phyloP scores from a whole-genome alignment of 2,113 vertebrate genomes.

The Montifringilla adamsi region DNA sequence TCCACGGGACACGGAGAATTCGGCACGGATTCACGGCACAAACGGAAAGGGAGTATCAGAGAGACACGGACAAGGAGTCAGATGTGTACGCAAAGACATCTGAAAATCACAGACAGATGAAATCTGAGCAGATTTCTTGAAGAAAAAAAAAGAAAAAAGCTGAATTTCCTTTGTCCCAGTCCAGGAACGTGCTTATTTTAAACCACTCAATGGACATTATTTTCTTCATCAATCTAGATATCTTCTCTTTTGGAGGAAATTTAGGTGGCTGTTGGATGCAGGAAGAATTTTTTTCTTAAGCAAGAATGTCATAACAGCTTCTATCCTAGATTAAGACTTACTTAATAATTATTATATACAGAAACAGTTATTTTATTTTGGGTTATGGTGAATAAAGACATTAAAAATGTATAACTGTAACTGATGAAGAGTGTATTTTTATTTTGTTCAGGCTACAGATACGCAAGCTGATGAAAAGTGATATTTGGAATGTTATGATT shows the following conservation, averaged over 20 bases:
- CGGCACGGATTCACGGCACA: not conserved
- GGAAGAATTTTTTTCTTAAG: not conserved
- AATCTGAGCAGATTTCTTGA: not conserved
- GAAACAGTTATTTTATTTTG: not conserved
- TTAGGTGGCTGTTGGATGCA: not conserved
- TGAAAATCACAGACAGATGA: conserved; percentile 26
- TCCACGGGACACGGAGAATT: not conserved
- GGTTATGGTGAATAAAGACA: not conserved
- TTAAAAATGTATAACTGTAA: not conserved
- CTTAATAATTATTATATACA: not conserved
- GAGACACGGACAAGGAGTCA: not conserved
- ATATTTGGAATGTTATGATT: not conserved
- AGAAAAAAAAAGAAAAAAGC: not conserved
- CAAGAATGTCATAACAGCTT: not conserved
- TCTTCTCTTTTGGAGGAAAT: not conserved
- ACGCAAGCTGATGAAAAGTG: not conserved
- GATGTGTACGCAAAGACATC: not conserved
- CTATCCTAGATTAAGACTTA: not conserved
- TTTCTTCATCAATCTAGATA: not conserved
- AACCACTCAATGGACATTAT: not conserved
- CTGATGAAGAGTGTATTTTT: not conserved
- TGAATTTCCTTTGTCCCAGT: not conserved
- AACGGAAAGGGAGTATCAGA: not conserved
- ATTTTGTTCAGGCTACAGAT: not conserved
- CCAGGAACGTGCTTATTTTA: not conserved